phyloP scores from a whole-genome alignment of 37 sponge, comb jelly and placozoan species.

The Ianthella basta region DNA sequence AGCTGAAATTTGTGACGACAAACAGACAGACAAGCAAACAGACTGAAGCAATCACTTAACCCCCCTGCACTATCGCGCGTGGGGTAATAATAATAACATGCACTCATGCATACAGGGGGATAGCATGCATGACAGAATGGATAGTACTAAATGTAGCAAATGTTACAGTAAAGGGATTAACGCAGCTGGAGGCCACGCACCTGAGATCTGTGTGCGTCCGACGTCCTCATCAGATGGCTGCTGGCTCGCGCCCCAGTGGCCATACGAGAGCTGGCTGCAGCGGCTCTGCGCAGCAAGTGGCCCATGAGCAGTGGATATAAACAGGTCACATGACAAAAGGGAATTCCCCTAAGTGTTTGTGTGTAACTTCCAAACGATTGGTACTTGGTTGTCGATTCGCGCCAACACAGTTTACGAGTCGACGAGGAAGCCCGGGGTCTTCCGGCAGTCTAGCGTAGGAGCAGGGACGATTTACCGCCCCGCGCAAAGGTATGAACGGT shows the following conservation, averaged over 20 bases:
- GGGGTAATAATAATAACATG: too few relatives aligned
- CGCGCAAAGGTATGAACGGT: too few relatives aligned
- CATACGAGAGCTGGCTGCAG: neutral
- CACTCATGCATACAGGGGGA: too few relatives aligned
- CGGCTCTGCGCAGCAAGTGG: neutral
- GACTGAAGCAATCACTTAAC: too few relatives aligned
- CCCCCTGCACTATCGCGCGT: too few relatives aligned
- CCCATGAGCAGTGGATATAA: neutral
- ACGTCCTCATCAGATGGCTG: constrained; percentile 1
- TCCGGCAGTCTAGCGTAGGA: neutral
- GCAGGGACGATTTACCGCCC: too few relatives aligned
- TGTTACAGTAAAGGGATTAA: too few relatives aligned
- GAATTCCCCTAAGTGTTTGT: neutral
- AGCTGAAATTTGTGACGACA: too few relatives aligned
- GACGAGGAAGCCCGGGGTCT: neutral
- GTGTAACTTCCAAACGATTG: neutral
- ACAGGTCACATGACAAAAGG: neutral
- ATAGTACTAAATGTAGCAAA: too few relatives aligned
- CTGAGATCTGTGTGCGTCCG: neutral
- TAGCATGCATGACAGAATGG: too few relatives aligned
- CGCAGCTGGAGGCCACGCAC: neutral
- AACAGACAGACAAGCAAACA: too few relatives aligned
- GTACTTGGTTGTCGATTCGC: neutral
- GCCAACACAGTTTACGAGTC: neutral
- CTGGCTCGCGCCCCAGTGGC: neutral